These are phyloP conservation scores for Varroa destructor DNA, from an alignment of 1,140 invertebrate genomes.

Conservation along the genomic window DNA sequence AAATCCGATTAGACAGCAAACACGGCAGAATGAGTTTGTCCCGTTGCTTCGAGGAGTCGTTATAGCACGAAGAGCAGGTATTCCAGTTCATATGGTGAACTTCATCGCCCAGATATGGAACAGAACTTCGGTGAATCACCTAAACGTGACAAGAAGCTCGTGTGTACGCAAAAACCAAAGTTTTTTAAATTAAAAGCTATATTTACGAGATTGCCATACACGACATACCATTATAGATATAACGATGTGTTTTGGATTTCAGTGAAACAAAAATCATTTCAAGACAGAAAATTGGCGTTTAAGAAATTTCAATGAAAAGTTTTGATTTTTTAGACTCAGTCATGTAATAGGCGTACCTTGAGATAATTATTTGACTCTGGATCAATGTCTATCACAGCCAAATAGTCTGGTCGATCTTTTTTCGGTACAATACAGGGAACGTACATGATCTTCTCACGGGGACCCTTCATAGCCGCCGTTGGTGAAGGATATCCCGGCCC, in stretches of 20 bases:
- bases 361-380: conserved; percentile 68
- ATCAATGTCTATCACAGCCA: conserved; percentile 81
- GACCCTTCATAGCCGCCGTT: conserved; percentile 61
- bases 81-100: conserved; percentile 94
- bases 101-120: conserved; percentile 68
- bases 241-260: neutral
- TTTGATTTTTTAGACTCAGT: too few species aligned
- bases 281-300: too few species aligned
- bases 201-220: conserved; percentile 1
- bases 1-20: conserved; percentile 67
- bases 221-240: conserved; percentile 29
- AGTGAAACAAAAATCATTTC: too few species aligned
- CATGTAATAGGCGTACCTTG: conserved; percentile 48
- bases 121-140: conserved; percentile 71
- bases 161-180: neutral
- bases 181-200: conserved; percentile 28
- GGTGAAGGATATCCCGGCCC: conserved; percentile 46
- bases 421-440: conserved; percentile 68
- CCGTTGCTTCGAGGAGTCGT: conserved; percentile 50
- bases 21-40: conserved; percentile 68
- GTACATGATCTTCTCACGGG: conserved; percentile 70
- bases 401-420: conserved; percentile 59
- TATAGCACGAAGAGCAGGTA: conserved; percentile 75
- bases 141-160: conserved; percentile 40
- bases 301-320: too few species aligned